phyloP scores from a whole-genome alignment of 2,888 invertebrate species.

The Ectemnius continuus region DNA sequence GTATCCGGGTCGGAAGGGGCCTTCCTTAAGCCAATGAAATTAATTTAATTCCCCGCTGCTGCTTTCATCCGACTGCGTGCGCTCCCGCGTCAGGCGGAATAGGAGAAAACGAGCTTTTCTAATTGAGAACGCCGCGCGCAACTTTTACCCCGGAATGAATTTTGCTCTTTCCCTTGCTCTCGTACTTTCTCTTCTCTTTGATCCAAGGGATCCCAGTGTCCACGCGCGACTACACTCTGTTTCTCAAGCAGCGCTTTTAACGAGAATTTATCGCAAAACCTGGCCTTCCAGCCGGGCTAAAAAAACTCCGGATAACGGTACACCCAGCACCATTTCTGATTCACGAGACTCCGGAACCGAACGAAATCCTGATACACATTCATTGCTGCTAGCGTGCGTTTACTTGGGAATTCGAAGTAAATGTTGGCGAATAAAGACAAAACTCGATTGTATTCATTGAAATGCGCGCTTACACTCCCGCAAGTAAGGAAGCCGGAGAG shows the following conservation, averaged over 20 bases:
- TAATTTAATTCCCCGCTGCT: constrained; percentile 65
- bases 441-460: not conserved
- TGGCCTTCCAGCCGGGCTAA: no score
- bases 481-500: not conserved
- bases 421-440: no score
- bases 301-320: no score
- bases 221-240: no score
- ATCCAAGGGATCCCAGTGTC: not conserved
- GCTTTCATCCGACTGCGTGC: constrained; percentile 46
- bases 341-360: no score
- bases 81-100: constrained; percentile 18
- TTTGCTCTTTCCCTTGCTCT: not conserved
- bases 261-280: no score
- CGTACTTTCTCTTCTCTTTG: constrained; percentile 7
- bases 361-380: no score
- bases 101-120: constrained; percentile 18
- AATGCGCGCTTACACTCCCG: not conserved
- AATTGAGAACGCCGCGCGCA: constrained; percentile 15
- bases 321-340: no score
- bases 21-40: constrained; percentile 64
- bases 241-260: no score
- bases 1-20: constrained; percentile 41
- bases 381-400: no score
- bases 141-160: constrained; percentile 9
- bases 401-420: no score